Evolutionary conservation across 2,797 vertebrate genomes (phyloP).

Genomic region (Champsocephalus gunnari): DNA sequence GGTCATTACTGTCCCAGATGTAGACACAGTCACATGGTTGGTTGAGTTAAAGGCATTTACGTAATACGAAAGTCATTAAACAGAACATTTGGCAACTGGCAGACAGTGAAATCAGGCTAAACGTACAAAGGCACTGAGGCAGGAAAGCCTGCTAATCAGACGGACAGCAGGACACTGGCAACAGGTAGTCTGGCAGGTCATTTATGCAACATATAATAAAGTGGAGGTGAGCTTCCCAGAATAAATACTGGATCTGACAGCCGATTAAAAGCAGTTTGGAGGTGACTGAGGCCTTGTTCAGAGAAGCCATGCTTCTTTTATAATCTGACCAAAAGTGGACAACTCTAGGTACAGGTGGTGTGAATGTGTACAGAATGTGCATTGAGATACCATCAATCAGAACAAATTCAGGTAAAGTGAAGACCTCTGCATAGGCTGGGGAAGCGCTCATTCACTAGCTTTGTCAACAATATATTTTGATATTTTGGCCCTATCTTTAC

Average conservation of each 20-base stretch:
- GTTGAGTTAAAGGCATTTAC: conserved; percentile 9
- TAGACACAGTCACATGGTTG: not conserved
- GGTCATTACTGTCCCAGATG: not conserved
- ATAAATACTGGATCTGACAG: not conserved
- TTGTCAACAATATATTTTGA: too few relatives aligned
- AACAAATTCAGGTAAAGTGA: too few relatives aligned
- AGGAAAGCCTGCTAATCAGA: not conserved
- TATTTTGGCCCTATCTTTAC: too few relatives aligned
- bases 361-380: too few relatives aligned
- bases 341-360: too few relatives aligned
- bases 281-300: too few relatives aligned
- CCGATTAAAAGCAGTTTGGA: not conserved
- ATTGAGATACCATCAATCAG: too few relatives aligned
- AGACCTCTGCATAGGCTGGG: too few relatives aligned
- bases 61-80: not conserved
- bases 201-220: not conserved
- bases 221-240: not conserved
- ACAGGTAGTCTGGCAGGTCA: not conserved
- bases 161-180: not conserved
- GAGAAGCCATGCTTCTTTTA: too few relatives aligned
- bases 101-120: not conserved
- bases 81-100: not conserved
- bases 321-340: too few relatives aligned
- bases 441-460: too few relatives aligned
- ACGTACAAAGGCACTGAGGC: not conserved